Base-by-base conservation (phyloP, 2,888 invertebrate species). In the Torymus texanus region DNA sequence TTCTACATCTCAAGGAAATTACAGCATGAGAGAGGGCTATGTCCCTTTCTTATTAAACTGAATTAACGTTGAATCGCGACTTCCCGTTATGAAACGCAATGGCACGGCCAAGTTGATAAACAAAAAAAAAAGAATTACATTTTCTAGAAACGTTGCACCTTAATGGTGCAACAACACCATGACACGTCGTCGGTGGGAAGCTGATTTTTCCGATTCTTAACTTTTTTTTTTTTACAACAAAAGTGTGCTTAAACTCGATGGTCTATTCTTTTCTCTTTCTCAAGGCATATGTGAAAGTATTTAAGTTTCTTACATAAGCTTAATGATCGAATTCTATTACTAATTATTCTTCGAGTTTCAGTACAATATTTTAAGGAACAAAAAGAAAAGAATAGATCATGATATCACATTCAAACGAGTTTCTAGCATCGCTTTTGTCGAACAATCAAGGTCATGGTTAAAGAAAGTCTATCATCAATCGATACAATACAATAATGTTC, bases 41-140 rank as follows among this genome's bases (percentile, higher is more conserved):
- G 13, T 29, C 70, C 61, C 65, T 67, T 62, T 24, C 50, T 41
- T 29, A 16, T 12, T 56, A 0, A 80, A 71, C 66, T 61, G 78
- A 71, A 62, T 75, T 56, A 75, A 75, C 55, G 63, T 74, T 55
- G 71, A 81, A 62, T 78, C 67, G 75, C 66, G 75, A 81, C 41
- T 72, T 78, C 51, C 53, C 72, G 72, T 75, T 70, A 73, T 73
- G 74, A 81, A 79, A 79, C 73, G 81, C 77, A 81, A 81, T 81
- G 81, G 81, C 81, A 81, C 81, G 79, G 81, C 81, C 79, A 75
- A 79, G 66, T 81, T 78, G 75, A 79, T 77, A 63, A 70, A 21
- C 21, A 75, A 61, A 75, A 55, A 63, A 63, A 63, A 78, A 75
- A 41, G 41, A 41, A 78, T 81, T 72, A 81, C 24, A 75, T 71